These are phyloP conservation scores for Pycnonotus jocosus DNA, from an alignment of 2,113 vertebrate genomes.

Conservation along the genomic window DNA sequence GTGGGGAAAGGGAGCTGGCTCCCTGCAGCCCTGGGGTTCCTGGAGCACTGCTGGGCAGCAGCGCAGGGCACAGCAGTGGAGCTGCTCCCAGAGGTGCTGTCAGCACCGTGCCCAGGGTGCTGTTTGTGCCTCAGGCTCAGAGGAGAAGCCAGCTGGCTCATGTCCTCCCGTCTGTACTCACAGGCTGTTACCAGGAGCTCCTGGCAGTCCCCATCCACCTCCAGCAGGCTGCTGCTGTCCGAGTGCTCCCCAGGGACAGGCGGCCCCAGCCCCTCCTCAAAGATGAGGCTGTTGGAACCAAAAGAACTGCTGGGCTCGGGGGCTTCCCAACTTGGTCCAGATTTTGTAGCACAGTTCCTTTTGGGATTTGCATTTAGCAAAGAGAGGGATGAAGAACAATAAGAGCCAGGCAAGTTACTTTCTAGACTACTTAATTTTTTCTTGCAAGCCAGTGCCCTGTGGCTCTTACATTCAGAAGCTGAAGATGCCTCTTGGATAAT, in stretches of 20 bases:
- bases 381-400: conserved; percentile 48
- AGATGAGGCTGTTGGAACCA: neutral
- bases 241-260: conserved; percentile 63
- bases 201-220: conserved; percentile 78
- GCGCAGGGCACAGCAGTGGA: neutral
- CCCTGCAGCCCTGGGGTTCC: neutral
- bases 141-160: conserved; percentile 56
- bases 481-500: conserved; percentile 74
- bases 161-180: conserved; percentile 27
- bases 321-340: neutral
- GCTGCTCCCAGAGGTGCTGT: neutral
- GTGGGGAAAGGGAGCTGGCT: neutral
- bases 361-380: conserved; percentile 6
- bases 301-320: neutral
- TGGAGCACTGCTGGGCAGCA: neutral
- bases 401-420: neutral
- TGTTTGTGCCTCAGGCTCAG: conserved; percentile 34
- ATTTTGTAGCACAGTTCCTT: conserved; percentile 5
- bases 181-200: conserved; percentile 54
- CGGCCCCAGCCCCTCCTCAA: neutral
- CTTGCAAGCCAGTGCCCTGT: conserved; percentile 21
- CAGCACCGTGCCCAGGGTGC: neutral
- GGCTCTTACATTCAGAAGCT: conserved; percentile 58
- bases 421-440: conserved; percentile 11
- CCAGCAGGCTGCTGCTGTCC: conserved; percentile 73